Evolutionary conservation across 2,113 vertebrate species (phyloP).

Genomic region (Isichthys henryi): DNA sequence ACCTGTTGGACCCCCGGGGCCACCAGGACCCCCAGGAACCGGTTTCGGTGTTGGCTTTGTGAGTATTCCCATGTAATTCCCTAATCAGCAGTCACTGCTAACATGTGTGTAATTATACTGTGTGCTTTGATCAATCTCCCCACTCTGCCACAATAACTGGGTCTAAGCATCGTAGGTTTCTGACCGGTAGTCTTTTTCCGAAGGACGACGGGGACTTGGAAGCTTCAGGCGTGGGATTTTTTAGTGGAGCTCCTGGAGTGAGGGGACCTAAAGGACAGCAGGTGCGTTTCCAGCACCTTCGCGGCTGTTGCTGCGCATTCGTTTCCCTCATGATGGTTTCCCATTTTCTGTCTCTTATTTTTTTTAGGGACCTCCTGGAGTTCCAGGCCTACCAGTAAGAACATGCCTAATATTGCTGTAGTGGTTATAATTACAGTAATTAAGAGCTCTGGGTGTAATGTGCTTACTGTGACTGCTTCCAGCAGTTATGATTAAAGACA

Average conservation of each 20-base stretch:
- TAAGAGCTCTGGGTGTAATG: background rate
- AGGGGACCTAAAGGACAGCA: constrained; percentile 63
- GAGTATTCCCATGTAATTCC: constrained; percentile 49
- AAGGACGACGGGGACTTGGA: constrained; percentile 96
- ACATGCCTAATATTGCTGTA: background rate
- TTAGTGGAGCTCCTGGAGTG: constrained; percentile 46
- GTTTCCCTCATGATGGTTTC: background rate
- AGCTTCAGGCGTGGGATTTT: constrained; percentile 61
- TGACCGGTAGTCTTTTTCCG: background rate
- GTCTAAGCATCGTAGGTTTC: background rate
- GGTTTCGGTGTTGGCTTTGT: constrained; percentile 76
- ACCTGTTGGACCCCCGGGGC: constrained; percentile 77
- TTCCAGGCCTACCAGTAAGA: constrained; percentile 61
- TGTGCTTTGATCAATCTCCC: background rate
- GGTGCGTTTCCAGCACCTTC: constrained; percentile 50
- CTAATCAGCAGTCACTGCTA: background rate
- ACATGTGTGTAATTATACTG: background rate
- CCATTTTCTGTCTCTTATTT: constrained; percentile 3
- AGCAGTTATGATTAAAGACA: background rate
- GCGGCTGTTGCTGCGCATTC: background rate
- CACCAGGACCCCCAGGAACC: constrained; percentile 59
- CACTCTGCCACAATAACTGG: constrained; percentile 1
- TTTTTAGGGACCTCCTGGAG: constrained; percentile 58
- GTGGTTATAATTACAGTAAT: background rate
- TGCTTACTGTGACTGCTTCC: background rate